These are phyloP conservation scores for Nannobrachium achirus DNA, from an alignment of 2,113 vertebrate genomes.

Conservation along the genomic window DNA sequence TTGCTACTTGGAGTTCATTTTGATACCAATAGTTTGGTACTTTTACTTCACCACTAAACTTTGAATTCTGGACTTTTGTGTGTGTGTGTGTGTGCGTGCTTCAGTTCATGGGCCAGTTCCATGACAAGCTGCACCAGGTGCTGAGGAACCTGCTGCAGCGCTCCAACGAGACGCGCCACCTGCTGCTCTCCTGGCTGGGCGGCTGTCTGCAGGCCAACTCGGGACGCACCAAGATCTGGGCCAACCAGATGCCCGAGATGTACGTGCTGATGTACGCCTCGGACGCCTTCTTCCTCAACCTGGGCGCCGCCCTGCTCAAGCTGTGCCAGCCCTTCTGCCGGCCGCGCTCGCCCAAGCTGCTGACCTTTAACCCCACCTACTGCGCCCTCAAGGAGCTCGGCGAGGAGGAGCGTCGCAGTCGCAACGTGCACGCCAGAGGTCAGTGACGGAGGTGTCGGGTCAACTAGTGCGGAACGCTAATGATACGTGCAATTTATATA, in stretches of 20 bases:
- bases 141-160: conserved; percentile 94
- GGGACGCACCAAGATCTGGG: conserved; percentile 96
- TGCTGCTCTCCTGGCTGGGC: conserved; percentile 94
- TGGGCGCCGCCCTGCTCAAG: conserved; percentile 91
- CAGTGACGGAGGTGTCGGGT: too few species aligned
- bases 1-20: too few species aligned
- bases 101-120: conserved; percentile 96
- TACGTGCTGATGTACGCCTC: conserved; percentile 97
- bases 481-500: too few species aligned
- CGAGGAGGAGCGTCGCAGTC: conserved; percentile 90
- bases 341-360: conserved; percentile 87
- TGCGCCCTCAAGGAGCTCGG: conserved; percentile 92
- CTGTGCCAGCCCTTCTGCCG: conserved; percentile 99
- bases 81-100: conserved; percentile 13
- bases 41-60: too few species aligned
- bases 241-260: conserved; percentile 98
- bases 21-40: too few species aligned
- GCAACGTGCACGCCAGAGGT: conserved; percentile 94
- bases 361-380: conserved; percentile 96
- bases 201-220: conserved; percentile 93
- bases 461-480: too few species aligned
- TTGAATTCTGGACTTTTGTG: too few species aligned
- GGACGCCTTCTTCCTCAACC: conserved; percentile 94
- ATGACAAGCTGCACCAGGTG: conserved; percentile 95
- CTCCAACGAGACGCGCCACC: conserved; percentile 91